Conservation (phyloP, 2,113 vertebrate species). For the Lophotis ruficrista region DNA sequence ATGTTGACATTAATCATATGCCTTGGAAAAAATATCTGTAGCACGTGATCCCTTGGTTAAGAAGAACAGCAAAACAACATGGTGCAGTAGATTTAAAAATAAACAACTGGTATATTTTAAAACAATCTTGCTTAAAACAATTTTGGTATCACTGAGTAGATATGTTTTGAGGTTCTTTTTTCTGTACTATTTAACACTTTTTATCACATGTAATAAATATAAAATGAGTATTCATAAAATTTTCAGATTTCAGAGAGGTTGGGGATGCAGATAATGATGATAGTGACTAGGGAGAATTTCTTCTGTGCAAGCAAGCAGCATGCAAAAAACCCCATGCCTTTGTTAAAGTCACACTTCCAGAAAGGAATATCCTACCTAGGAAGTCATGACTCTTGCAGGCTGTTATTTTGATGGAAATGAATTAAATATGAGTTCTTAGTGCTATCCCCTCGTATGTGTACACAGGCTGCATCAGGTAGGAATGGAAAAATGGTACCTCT, state of each 20-base stretch:
- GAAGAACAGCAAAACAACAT: neutral
- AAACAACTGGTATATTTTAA: neutral
- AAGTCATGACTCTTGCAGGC: neutral
- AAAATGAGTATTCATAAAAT: neutral
- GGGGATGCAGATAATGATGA: neutral
- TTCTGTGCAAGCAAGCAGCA: neutral
- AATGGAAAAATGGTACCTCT: neutral
- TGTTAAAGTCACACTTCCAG: neutral
- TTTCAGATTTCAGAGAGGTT: neutral
- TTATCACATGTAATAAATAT: neutral
- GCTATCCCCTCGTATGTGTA: neutral
- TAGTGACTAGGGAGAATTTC: neutral
- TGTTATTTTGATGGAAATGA: neutral
- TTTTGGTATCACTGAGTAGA: neutral
- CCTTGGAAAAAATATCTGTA: neutral
- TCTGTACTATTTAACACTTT: neutral
- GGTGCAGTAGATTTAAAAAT: neutral
- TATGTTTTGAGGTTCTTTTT: neutral
- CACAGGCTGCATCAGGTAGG: neutral
- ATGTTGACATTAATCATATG: neutral
- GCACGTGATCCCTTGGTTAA: accelerated
- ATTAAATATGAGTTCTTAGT: neutral
- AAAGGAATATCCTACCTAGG: neutral
- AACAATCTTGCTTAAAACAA: neutral
- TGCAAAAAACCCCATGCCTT: neutral